Conservation (phyloP, 1,140 invertebrate genomes). For the Pantala flavescens region DNA sequence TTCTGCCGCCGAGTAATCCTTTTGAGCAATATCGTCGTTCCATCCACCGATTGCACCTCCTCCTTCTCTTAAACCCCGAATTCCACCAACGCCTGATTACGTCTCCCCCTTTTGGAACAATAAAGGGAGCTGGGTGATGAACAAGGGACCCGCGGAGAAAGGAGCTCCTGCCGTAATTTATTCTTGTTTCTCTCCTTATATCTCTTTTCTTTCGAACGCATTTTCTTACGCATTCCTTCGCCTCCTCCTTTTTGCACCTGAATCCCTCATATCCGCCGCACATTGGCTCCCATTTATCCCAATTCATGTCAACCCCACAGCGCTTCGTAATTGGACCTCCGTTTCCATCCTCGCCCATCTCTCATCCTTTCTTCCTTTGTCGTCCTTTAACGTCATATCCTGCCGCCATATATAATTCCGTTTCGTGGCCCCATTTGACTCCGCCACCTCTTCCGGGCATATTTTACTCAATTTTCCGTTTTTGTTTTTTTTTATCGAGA, state of each 20-base stretch:
- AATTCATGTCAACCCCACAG: not conserved
- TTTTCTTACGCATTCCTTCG: not conserved
- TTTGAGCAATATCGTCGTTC: too few relatives aligned
- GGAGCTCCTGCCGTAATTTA: not conserved
- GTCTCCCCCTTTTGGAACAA: not conserved
- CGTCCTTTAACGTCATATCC: not conserved
- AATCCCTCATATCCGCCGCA: not conserved
- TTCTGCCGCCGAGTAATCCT: too few relatives aligned
- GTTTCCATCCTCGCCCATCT: not conserved
- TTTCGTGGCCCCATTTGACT: not conserved
- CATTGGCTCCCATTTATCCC: not conserved
- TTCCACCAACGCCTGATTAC: not conserved
- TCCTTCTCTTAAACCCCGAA: not conserved
- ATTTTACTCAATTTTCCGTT: too few relatives aligned
- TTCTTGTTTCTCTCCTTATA: not conserved
- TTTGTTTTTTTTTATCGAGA: too few relatives aligned
- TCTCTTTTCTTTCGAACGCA: not conserved
- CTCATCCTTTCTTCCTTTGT: not conserved
- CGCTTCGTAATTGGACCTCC: not conserved
- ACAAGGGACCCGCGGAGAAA: not conserved
- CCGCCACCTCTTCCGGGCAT: not conserved
- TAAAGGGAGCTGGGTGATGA: constrained; percentile 1
- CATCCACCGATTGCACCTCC: not conserved
- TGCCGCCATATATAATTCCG: not conserved
- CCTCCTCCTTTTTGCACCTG: not conserved